Percentiles rank a stretch among this genome's conserved stretches.
Evolutionary conservation across 2,797 vertebrate genomes (phyloP).

Genomic region (Myotis vivesi): DNA sequence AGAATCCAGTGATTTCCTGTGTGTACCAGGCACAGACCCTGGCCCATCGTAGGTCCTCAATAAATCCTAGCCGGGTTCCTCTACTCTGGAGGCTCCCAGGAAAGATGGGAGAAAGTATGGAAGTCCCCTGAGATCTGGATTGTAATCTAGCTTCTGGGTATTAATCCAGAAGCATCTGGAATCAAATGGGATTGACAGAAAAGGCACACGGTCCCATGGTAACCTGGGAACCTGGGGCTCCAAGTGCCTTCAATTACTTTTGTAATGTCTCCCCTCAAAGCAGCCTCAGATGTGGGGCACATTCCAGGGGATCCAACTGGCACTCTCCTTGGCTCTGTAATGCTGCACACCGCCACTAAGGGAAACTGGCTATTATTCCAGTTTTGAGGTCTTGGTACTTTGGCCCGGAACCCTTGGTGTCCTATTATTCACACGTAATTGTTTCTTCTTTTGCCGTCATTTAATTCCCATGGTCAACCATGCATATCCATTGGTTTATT

Average conservation of each 20-base stretch:
- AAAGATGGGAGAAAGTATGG: background rate
- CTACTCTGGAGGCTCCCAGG: background rate
- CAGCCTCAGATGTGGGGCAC: background rate
- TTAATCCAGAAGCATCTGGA: background rate
- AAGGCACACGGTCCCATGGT: background rate
- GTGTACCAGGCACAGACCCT: background rate
- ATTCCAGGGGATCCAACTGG: background rate
- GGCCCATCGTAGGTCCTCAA: background rate
- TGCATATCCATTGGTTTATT: background rate
- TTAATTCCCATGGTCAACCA: constrained; percentile 6
- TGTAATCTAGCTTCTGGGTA: background rate
- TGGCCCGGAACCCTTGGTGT: background rate
- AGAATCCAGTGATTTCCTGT: background rate
- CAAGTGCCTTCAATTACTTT: background rate
- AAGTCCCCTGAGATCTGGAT: background rate
- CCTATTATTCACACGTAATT: background rate
- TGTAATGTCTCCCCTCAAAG: background rate
- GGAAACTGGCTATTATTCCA: background rate
- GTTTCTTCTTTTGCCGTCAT: background rate
- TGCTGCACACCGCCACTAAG: background rate
- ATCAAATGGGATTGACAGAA: background rate
- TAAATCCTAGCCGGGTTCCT: background rate
- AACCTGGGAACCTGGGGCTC: background rate
- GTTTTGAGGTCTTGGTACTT: background rate
- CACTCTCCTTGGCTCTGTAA: background rate